Base-by-base conservation (phyloP, 2,888 invertebrate species). In the Diplazon laetatorius region DNA sequence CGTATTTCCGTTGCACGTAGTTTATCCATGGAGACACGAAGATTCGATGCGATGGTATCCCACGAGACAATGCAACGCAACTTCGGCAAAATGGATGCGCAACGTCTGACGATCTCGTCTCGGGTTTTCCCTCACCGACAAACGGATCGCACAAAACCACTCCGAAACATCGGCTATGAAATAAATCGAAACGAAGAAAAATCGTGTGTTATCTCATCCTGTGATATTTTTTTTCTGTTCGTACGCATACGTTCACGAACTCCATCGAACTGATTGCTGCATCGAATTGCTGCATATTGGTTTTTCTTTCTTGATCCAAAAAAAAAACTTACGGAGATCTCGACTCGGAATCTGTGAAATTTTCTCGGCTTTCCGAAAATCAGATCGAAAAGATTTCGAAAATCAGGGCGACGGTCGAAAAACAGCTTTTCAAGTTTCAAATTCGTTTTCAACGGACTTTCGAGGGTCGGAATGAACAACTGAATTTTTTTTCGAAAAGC, bases 141-240 rank as follows among this genome's bases (percentile, higher is more conserved):
- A 44, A 3, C 44, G 20, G n/a, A 16, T 60, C 14, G 30, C 4
- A 30, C 30, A 5, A 39, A 20, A 10, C 30, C 35, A 42, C 57
- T 14, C 25, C 14, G 30, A 60, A 14, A 50, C 30, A 66, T 74
- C 35, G 59, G 35, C 66, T 14, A 48, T 68, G 10, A 50, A 66
- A 50, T 74, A 74, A 44, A 68, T 74, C 50, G 60, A 44, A 44
- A 50, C 20, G 42, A 60, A 68, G 30, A 30, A 52, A 44, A 18
- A 16, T 4, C 20, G 30, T 25, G 30, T 25, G 35, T 35, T 59
- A 52, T 50, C 52, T 66, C 35, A 39, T 59, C 12, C n/a, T n/a
- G 46, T 39, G 59, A 5, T 57, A 37, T 48, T 46, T 30, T 30
- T 2, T n/a, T n/a, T n/a, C n/a, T n/a, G n/a, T n/a, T 30, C 30